Base-by-base conservation (phyloP, 64 coral and sea anemone genomes). In the Stichodactyla helianthus region DNA sequence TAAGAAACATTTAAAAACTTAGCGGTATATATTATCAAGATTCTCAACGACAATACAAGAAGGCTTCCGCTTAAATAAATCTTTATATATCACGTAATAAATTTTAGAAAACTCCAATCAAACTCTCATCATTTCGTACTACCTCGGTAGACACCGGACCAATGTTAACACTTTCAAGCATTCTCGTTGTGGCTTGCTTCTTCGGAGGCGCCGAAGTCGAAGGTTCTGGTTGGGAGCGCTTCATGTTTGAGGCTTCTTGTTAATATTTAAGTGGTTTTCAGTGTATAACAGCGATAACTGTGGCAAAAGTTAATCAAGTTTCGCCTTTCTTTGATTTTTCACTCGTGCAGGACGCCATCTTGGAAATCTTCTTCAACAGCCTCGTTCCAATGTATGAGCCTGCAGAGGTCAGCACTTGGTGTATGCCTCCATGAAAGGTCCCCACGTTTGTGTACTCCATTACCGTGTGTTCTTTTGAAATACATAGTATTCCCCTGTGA, bases 81-180 rank as follows among this genome's bases (percentile, higher is more conserved):
- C 23, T 28, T 26, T 8, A 74, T 1, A 26, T 74, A 11, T 23
- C 25, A 74, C 35, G 12, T 35, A 31, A 11, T 1, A 74, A 31
- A 8, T 74, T 44, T 28, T 27, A 31, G 27, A 74, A 74, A 13
- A 9, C 68, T 74, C 10, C 12, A 74, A 74, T 64, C 85, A 44
- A 44, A 44, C 35, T 44, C 2, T 1, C 35, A 44, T 44, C 35
- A 44, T 44, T 44, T 44, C 35, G 35, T 44, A 44, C 59, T 22
- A 94, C 93, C 88, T 94, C 93, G 1, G 88, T 94, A 18, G 88
- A 87, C 53, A 89, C 88, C 79, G 93, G 79, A 19, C 93, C 93
- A 9, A 90, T 83, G 88, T 87, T 94, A 6, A 87, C 79, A 17
- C 85, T 59, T 22, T 88, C 88, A 62, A 94, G 86, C 53, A 92